Percentiles rank a stretch among this genome's conserved stretches.
These are phyloP conservation scores for Drosophila buzzatii DNA, from an alignment of 2,888 invertebrate species.

Conservation along the genomic window DNA sequence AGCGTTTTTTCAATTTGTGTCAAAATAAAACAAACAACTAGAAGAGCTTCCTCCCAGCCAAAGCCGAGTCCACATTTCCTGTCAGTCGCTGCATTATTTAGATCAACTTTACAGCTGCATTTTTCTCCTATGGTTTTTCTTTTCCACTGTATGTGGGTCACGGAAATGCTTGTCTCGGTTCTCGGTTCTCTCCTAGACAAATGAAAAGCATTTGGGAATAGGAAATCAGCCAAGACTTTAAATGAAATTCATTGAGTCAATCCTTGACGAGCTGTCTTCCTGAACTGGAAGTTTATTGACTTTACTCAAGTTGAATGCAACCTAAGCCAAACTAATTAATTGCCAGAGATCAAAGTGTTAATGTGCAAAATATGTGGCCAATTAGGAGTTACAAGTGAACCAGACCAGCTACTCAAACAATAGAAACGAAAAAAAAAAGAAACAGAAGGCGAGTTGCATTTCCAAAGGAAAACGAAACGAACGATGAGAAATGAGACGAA, in stretches of 20 bases:
- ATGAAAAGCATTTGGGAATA: conserved; percentile 6
- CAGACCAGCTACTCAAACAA: conserved; percentile 15
- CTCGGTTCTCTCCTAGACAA: conserved; percentile 8
- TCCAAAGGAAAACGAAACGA: conserved; percentile 23
- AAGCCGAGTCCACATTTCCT: conserved; percentile 43
- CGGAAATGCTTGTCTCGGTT: conserved; percentile 25
- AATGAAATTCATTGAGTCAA: conserved; percentile 14
- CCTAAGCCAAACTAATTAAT: conserved; percentile 7
- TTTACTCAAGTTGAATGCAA: not conserved
- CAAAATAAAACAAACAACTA: conserved; percentile 66
- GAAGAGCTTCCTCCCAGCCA: conserved; percentile 13
- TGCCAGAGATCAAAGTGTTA: conserved; percentile 42
- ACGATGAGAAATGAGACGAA: conserved; percentile 19
- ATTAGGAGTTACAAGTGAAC: conserved; percentile 44
- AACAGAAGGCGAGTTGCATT: conserved; percentile 24
- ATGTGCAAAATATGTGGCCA: conserved; percentile 43
- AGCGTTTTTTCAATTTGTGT: conserved; percentile 52
- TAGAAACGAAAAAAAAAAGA: conserved; percentile 7
- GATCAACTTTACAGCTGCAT: conserved; percentile 45
- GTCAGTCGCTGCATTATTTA: conserved; percentile 40
- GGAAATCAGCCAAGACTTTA: conserved; percentile 1
- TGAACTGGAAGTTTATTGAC: not conserved
- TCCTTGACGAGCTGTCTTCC: not conserved
- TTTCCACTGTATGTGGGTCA: conserved; percentile 43
- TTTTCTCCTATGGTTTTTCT: conserved; percentile 17